These are phyloP conservation scores for Mycetomoellerius zeteki DNA, from an alignment of 1,140 invertebrate species.

Conservation along the genomic window DNA sequence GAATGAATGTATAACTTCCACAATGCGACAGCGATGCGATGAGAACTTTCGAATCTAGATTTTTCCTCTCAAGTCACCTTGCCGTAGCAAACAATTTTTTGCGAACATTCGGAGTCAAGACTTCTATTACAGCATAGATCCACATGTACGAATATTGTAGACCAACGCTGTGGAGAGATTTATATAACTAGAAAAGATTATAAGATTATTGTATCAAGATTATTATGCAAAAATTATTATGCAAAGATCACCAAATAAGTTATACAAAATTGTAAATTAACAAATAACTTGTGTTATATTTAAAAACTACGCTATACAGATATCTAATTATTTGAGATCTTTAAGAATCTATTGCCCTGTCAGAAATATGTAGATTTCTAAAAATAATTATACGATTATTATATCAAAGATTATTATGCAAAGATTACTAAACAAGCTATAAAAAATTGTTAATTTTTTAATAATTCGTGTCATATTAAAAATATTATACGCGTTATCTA, in stretches of 20 bases:
- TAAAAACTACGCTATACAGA: background rate
- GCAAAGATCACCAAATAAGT: background rate
- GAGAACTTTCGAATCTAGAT: constrained; percentile 48
- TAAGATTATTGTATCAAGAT: background rate
- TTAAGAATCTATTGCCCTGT: too few relatives aligned
- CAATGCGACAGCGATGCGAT: constrained; percentile 38
- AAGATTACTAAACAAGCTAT: background rate
- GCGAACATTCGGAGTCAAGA: background rate
- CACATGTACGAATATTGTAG: background rate
- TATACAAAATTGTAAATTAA: background rate
- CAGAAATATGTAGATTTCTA: too few relatives aligned
- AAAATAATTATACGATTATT: background rate
- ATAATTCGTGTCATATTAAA: background rate
- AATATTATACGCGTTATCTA: background rate
- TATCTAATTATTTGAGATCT: too few relatives aligned
- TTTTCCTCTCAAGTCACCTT: background rate
- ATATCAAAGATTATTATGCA: background rate
- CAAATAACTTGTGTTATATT: background rate
- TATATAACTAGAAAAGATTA: background rate
- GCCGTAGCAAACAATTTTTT: constrained; percentile 23
- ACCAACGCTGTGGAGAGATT: background rate
- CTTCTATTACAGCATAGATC: background rate
- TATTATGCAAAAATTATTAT: background rate
- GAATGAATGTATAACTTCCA: constrained; percentile 38
- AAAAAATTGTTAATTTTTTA: background rate